These are phyloP conservation scores for Hydropsyche betteni DNA, from an alignment of 2,888 invertebrate species.

Conservation along the genomic window DNA sequence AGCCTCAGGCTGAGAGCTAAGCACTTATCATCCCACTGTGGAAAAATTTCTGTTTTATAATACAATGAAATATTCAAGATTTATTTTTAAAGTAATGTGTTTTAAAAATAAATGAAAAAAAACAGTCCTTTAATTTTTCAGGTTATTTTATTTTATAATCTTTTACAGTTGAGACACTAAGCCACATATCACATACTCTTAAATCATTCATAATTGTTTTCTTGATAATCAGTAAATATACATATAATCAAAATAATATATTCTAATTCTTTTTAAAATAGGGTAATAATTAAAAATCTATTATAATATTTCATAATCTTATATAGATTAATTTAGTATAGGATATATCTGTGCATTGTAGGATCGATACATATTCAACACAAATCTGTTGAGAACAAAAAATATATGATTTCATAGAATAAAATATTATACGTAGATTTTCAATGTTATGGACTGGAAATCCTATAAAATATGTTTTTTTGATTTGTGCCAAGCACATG, in stretches of 20 bases:
- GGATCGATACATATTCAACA: constrained; percentile 1
- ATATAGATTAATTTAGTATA: constrained; percentile 21
- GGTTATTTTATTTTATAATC: constrained; percentile 4
- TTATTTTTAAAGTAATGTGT: too few species aligned
- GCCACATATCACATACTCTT: constrained; percentile 35
- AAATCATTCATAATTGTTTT: constrained; percentile 29
- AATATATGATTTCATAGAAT: too few species aligned
- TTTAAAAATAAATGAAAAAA: too few species aligned
- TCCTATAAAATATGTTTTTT: too few species aligned
- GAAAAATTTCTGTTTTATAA: constrained; percentile 12
- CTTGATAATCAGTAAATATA: constrained; percentile 29
- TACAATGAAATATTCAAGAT: background rate
- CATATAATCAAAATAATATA: constrained; percentile 37
- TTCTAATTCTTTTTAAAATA: constrained; percentile 21
- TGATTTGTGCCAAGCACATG: constrained; percentile 1
- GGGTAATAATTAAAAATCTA: too few species aligned
- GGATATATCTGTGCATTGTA: constrained; percentile 11
- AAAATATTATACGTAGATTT: too few species aligned
- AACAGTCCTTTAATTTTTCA: background rate
- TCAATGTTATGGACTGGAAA: too few species aligned
- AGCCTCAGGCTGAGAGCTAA: background rate
- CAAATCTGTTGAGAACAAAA: constrained; percentile 8
- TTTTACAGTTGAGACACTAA: constrained; percentile 37
- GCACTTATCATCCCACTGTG: background rate
- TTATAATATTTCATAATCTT: background rate